Evolutionary conservation across 2,888 invertebrate species (phyloP).

Genomic region (Cacoxenus indagator): DNA sequence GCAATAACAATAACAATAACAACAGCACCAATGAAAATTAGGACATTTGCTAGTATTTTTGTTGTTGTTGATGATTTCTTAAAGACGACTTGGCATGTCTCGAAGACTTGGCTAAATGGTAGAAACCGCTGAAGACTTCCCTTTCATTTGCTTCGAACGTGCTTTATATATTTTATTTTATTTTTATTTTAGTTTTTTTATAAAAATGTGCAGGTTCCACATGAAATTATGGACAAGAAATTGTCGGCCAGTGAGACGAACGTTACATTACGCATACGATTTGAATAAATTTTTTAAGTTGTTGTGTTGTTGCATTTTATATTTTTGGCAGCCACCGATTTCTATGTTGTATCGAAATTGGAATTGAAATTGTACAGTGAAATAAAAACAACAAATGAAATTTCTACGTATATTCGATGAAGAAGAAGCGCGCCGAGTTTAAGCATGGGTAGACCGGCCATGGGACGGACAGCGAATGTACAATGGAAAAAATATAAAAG

Average conservation of each 20-base stretch:
- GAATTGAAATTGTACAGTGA: constrained; percentile 33
- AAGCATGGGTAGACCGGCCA: not conserved
- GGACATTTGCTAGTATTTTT: not conserved
- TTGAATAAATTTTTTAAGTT: constrained; percentile 56
- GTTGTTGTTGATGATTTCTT: not conserved
- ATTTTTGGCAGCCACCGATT: constrained; percentile 47
- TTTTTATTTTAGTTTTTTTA: not conserved
- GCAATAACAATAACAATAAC: not conserved
- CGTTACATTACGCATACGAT: constrained; percentile 49
- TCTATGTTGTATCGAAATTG: constrained; percentile 55
- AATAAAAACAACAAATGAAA: not conserved
- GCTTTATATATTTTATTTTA: not conserved
- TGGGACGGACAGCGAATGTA: constrained; percentile 38
- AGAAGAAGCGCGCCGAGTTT: constrained; percentile 25
- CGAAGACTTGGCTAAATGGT: not conserved
- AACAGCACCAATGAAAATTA: constrained; percentile 12
- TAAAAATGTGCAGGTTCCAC: constrained; percentile 42
- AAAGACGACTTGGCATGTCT: not conserved
- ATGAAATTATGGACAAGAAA: constrained; percentile 60
- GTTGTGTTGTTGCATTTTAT: constrained; percentile 39
- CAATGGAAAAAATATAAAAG: constrained; percentile 65
- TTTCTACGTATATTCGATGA: not conserved
- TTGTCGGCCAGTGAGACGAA: constrained; percentile 34
- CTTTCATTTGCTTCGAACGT: constrained; percentile 58
- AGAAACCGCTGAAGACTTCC: constrained; percentile 51